Conservation (phyloP, 2,888 invertebrate species). For the Panzeria rudis region DNA sequence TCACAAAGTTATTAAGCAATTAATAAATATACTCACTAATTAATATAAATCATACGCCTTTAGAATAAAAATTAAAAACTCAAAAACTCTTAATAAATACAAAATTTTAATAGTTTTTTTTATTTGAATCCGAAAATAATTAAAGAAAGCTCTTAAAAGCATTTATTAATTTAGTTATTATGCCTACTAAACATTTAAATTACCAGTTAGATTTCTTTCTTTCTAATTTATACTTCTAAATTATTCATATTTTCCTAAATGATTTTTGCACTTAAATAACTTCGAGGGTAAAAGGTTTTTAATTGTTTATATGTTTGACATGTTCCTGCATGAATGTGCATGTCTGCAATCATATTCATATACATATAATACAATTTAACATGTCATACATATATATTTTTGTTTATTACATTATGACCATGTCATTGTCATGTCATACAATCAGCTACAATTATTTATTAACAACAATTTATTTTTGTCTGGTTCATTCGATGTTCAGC, state of each 20-base stretch:
- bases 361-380: neutral
- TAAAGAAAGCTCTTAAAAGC: neutral
- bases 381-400: neutral
- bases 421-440: slow-evolving; percentile 64
- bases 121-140: too few species aligned
- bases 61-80: neutral
- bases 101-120: too few species aligned
- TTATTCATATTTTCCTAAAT: slow-evolving; percentile 40
- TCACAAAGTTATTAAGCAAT: neutral
- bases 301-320: slow-evolving; percentile 25
- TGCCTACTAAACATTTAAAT: neutral
- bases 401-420: slow-evolving; percentile 41
- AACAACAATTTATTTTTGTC: slow-evolving; percentile 44
- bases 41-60: slow-evolving; percentile 1
- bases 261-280: slow-evolving; percentile 10
- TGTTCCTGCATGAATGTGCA: neutral
- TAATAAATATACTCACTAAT: neutral
- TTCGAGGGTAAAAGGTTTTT: slow-evolving; percentile 54
- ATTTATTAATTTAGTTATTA: slow-evolving; percentile 4
- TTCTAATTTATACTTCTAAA: slow-evolving; percentile 18
- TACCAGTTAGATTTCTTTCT: neutral
- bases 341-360: slow-evolving; percentile 12
- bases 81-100: neutral
- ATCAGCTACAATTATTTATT: slow-evolving; percentile 59
- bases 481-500: slow-evolving; percentile 56